phyloP scores from a whole-genome alignment of 2,888 invertebrate genomes.

The Drosophila anomalata region DNA sequence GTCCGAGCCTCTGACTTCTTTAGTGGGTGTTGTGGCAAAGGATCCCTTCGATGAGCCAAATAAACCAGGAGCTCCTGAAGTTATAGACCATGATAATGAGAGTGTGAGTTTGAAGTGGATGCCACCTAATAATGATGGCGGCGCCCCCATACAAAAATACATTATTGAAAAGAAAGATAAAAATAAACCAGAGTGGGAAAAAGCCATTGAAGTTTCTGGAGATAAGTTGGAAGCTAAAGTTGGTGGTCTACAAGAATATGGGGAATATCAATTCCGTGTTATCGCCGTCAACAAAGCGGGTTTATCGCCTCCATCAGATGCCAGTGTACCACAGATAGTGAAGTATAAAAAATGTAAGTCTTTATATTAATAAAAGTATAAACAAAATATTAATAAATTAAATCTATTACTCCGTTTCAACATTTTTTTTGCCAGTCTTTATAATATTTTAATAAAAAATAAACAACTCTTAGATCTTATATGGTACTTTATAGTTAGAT shows the following conservation, averaged over 20 bases:
- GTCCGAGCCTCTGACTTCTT: constrained; percentile 97
- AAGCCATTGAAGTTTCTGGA: constrained; percentile 91
- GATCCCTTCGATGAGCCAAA: constrained; percentile 99
- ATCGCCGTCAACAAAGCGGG: constrained; percentile 97
- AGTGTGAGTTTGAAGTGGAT: constrained; percentile 98
- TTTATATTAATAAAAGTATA: background rate
- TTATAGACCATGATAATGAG: constrained; percentile 97
- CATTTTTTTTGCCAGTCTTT: too few species aligned
- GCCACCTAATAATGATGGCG: constrained; percentile 95
- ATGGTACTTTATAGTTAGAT: too few species aligned
- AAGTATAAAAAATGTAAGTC: constrained; percentile 93
- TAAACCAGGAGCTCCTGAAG: constrained; percentile 95
- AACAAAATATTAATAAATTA: too few species aligned
- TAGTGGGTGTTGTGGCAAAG: constrained; percentile 97
- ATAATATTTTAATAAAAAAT: too few species aligned
- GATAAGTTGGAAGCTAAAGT: constrained; percentile 91
- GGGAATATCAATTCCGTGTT: constrained; percentile 96
- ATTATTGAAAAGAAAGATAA: constrained; percentile 97
- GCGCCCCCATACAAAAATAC: constrained; percentile 98
- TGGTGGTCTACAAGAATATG: constrained; percentile 93
- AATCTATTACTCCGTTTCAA: too few species aligned
- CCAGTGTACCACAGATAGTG: constrained; percentile 94
- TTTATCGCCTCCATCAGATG: constrained; percentile 94
- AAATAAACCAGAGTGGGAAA: constrained; percentile 93
- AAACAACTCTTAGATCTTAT: too few species aligned